Percentiles rank a stretch among this genome's conserved stretches.
phyloP scores from a whole-genome alignment of 2,888 invertebrate genomes.

The Syritta pipiens region DNA sequence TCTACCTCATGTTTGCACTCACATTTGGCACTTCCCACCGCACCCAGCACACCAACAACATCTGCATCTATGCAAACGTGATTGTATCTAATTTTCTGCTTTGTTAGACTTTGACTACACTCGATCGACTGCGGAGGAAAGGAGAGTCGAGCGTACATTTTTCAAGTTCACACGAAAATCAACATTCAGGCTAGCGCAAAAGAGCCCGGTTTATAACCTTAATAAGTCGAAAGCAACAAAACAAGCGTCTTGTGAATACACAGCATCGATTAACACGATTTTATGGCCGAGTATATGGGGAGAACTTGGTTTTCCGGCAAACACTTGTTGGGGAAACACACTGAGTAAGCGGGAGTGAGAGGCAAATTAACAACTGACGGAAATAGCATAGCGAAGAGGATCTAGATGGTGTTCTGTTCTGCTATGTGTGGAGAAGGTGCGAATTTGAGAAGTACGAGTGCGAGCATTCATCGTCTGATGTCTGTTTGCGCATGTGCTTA shows the following conservation, averaged over 20 bases:
- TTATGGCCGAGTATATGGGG: background rate
- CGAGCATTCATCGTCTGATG: background rate
- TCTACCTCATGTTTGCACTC: slow-evolving; percentile 21
- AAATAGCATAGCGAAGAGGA: background rate
- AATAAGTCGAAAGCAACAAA: background rate
- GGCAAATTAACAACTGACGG: slow-evolving; percentile 7
- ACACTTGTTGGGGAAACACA: background rate
- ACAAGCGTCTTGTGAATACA: slow-evolving; percentile 16
- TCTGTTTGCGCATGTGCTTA: background rate
- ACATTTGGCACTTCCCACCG: slow-evolving; percentile 28
- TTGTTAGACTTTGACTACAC: background rate
- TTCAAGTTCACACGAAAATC: slow-evolving; percentile 41
- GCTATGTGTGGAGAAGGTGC: background rate
- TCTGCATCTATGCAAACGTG: slow-evolving; percentile 17
- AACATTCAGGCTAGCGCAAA: background rate
- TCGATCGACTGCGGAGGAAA: too few relatives aligned
- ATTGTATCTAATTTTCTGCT: slow-evolving; percentile 38
- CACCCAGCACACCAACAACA: slow-evolving; percentile 12
- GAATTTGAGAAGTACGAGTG: background rate
- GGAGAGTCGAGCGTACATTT: background rate
- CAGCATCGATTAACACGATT: slow-evolving; percentile 27
- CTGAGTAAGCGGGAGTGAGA: background rate
- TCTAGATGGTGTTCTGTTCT: slow-evolving; percentile 8
- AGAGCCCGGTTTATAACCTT: background rate
- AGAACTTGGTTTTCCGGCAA: background rate